A percentile compares a stretch with the other conserved stretches of the same genome.
Evolutionary conservation across 1,140 invertebrate genomes (phyloP).

Genomic region (Listronotus bonariensis): DNA sequence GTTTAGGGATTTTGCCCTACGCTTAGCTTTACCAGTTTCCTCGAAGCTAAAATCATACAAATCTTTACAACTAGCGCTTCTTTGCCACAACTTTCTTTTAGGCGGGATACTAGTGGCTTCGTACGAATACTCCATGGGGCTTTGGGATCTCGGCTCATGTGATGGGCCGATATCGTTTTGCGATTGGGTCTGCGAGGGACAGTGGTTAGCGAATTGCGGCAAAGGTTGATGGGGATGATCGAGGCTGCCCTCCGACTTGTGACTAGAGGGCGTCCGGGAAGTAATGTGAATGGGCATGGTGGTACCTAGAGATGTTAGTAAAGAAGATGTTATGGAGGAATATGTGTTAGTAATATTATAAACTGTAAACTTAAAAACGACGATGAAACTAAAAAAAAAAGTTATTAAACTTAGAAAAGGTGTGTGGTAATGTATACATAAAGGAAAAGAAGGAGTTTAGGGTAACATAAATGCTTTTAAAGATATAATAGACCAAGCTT

Average conservation of each 20-base stretch:
- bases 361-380: not conserved
- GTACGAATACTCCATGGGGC: constrained; percentile 43
- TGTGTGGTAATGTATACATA: too few species aligned
- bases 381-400: too few species aligned
- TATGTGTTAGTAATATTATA: not conserved
- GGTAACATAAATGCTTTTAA: too few species aligned
- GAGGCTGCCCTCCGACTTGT: constrained; percentile 50
- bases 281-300: constrained; percentile 48
- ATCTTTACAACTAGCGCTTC: constrained; percentile 79
- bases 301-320: constrained; percentile 31
- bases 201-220: constrained; percentile 46
- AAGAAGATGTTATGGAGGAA: constrained; percentile 3
- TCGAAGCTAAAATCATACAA: constrained; percentile 74
- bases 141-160: not conserved
- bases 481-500: too few species aligned
- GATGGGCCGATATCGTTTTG: constrained; percentile 48
- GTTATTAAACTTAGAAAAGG: too few species aligned
- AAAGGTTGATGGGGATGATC: constrained; percentile 38
- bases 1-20: constrained; percentile 54
- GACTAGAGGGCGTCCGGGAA: constrained; percentile 55
- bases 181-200: constrained; percentile 52
- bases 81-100: constrained; percentile 66
- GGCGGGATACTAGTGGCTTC: constrained; percentile 48
- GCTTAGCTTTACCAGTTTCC: constrained; percentile 66
- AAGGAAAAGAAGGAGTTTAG: not conserved